Percentiles rank a stretch among this genome's conserved stretches.
Conservation (phyloP, 1,140 invertebrate genomes). For the Leguminivora glycinivorella region DNA sequence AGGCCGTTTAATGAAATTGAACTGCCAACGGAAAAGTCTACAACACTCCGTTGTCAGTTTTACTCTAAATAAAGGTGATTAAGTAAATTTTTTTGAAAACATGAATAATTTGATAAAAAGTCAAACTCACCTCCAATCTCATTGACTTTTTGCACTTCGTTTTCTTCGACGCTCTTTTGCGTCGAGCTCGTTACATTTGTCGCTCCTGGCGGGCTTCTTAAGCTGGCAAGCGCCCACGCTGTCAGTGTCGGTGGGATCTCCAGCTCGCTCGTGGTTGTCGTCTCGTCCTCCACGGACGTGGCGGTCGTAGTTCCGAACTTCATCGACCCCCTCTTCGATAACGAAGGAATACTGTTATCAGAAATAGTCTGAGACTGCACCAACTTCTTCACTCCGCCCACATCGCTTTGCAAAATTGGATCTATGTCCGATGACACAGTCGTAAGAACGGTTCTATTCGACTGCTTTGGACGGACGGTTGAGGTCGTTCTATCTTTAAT, state of each 20-base stretch:
- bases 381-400: constrained; percentile 60
- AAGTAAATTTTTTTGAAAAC: too few relatives aligned
- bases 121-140: constrained; percentile 57
- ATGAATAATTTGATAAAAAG: constrained; percentile 14
- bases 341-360: constrained; percentile 66
- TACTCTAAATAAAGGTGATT: too few relatives aligned
- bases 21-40: too few relatives aligned
- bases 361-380: constrained; percentile 66
- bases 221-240: constrained; percentile 66
- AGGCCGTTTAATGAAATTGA: too few relatives aligned
- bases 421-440: constrained; percentile 71
- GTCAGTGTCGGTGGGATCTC: constrained; percentile 70
- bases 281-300: constrained; percentile 45
- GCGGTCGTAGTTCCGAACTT: constrained; percentile 56
- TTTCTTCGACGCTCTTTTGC: constrained; percentile 63
- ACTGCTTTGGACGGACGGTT: constrained; percentile 34
- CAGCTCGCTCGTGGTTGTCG: constrained; percentile 50
- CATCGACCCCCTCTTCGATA: constrained; percentile 69
- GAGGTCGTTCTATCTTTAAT: constrained; percentile 63
- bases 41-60: too few relatives aligned
- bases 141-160: constrained; percentile 67
- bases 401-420: constrained; percentile 65
- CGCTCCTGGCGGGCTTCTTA: constrained; percentile 56
- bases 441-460: constrained; percentile 53
- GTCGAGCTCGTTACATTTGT: constrained; percentile 50